Evolutionary conservation across 2,888 invertebrate species (phyloP).

Genomic region (Nymphalis urticae): DNA sequence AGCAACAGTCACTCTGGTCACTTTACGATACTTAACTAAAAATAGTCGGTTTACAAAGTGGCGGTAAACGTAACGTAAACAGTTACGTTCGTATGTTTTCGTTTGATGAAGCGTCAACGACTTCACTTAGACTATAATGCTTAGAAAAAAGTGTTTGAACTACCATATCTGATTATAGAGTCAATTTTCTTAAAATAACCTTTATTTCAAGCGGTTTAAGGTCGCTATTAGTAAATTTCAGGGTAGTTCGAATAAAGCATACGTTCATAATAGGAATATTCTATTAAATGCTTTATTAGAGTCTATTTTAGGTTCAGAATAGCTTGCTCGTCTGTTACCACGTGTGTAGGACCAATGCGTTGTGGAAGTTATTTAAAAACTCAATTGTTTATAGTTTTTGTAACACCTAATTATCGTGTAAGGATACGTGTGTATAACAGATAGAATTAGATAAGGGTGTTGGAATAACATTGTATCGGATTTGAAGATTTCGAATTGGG

Average conservation of each 20-base stretch:
- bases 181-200: not conserved
- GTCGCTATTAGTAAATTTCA: not conserved
- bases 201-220: not conserved
- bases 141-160: slow-evolving; percentile 13
- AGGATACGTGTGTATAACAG: not conserved
- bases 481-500: not conserved
- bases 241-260: not conserved
- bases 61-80: slow-evolving; percentile 29
- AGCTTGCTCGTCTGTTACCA: not conserved
- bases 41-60: slow-evolving; percentile 14
- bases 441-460: not conserved
- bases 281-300: not conserved
- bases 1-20: not conserved
- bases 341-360: not conserved
- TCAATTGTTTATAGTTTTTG: slow-evolving; percentile 20
- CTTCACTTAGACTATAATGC: slow-evolving; percentile 23
- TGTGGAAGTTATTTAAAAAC: slow-evolving; percentile 16
- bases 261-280: not conserved
- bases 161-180: not conserved
- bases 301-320: not conserved
- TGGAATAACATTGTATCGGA: not conserved
- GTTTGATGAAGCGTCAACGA: slow-evolving; percentile 28
- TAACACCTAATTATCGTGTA: slow-evolving; percentile 19
- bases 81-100: slow-evolving; percentile 20
- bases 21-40: slow-evolving; percentile 2